Evolutionary conservation across 2,797 vertebrate species (phyloP), one percentile per base, ranked within the genome.

Genomic region (Crypturellus tataupa): DNA sequence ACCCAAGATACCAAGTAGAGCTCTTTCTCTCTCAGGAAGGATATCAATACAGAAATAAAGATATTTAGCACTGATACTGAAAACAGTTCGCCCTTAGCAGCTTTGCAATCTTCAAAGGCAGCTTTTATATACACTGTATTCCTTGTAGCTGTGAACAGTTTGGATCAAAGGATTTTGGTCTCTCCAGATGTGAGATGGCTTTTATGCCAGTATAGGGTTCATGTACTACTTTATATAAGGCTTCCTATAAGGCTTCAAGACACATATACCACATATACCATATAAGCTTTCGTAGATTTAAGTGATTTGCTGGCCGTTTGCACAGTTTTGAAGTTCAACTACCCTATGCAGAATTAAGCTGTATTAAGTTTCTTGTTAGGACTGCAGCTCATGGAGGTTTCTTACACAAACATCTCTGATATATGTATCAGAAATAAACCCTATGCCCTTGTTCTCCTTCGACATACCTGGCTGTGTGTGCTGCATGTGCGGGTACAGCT

Each of bases 131-230:
- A 90, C 70, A 79, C 56, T 90, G 86, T 94, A 84, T 86, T 35
- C 20, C 19, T 84, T 58, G 51, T 89, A 88, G 87, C 87, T 94
- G 68, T 93, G 80, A 84, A 86, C 42, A 81, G 69, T 85, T 79
- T 76, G 84, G 91, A 76, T 85, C 65, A 93, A 89, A 68, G 33
- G 39, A 29, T 33, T 86, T 67, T 53, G n/a, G 6, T 59, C 67
- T 89, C 42, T 89, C 70, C 85, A 92, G 59, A 89, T 89, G 42
- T 91, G 39, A 79, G 85, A 76, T 17, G 0, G 53, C 51, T 78
- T 71, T 79, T 81, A n/a, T 44, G 64, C 73, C 29, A 73, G 92
- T 87, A 84, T 40, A 9, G 6, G 27, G 3, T 87, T 82, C 85
- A 49, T 33, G 23, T 55, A 35, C 49, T 67, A 24, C 29, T 87